phyloP scores from a whole-genome alignment of 1,140 invertebrate genomes.

The Diorhabda elongata region DNA sequence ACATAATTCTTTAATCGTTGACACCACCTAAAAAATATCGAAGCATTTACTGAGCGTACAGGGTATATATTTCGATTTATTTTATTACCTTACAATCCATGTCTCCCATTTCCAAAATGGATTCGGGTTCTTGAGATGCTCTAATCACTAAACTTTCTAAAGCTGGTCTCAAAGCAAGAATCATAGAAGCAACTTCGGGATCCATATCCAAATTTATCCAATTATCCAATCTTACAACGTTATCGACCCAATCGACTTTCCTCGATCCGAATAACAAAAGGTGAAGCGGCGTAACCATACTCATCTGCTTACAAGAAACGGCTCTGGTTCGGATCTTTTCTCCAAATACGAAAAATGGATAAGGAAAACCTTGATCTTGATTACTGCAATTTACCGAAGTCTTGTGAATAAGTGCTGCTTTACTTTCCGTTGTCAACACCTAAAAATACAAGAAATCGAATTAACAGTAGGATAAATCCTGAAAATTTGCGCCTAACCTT shows the following conservation, averaged over 20 bases:
- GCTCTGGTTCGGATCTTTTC: slow-evolving; percentile 96
- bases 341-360: slow-evolving; percentile 95
- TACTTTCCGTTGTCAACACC: slow-evolving; percentile 93
- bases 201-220: slow-evolving; percentile 91
- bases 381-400: slow-evolving; percentile 94
- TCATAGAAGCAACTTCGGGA: slow-evolving; percentile 67
- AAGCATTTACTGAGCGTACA: neutral
- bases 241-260: slow-evolving; percentile 63
- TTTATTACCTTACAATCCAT: slow-evolving; percentile 53
- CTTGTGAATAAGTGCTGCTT: slow-evolving; percentile 91
- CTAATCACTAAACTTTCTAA: slow-evolving; percentile 80
- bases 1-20: slow-evolving; percentile 65
- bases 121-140: slow-evolving; percentile 73
- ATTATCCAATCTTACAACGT: slow-evolving; percentile 75
- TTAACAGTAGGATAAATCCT: neutral
- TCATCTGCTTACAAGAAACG: slow-evolving; percentile 96
- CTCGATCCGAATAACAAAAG: slow-evolving; percentile 85
- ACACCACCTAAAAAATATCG: slow-evolving; percentile 52
- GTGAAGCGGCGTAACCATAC: slow-evolving; percentile 93
- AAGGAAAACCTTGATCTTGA: slow-evolving; percentile 78
- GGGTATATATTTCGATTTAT: slow-evolving; percentile 1
- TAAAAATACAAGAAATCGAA: slow-evolving; percentile 32
- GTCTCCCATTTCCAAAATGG: slow-evolving; percentile 54
- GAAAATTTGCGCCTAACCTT: slow-evolving; percentile 55
- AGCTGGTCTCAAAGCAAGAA: slow-evolving; percentile 81